Base-by-base conservation (phyloP, 2,888 invertebrate genomes). In the Lasioglossum vierecki region DNA sequence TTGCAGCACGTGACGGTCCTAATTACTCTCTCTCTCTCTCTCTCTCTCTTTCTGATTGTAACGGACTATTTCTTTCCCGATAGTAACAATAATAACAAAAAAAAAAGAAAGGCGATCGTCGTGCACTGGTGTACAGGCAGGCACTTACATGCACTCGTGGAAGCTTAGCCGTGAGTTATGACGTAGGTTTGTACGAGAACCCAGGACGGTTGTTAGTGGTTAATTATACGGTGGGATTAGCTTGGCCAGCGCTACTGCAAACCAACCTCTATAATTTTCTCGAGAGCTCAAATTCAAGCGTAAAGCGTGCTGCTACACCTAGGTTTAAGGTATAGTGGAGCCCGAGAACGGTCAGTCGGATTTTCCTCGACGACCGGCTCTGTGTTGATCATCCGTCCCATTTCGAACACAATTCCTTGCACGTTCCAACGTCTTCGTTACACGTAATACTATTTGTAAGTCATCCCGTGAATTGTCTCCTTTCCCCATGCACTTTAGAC, bases 151-250 rank as follows among this genome's bases (percentile, higher is more conserved):
- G 91, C 89, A 91, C 89, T 89, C 85, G 88, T 88, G 88, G 91
- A 92, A 92, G 93, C 93, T 94, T 93, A 93, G 91, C 90, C 91
- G 90, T 93, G 93, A 93, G 91, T 94, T 93, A 94, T 93, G 91
- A 91, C 86, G 90, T 86, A 85, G 82, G 80, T 80, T 80, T 80
- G 83, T 79, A 87, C 86, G 82, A 85, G 83, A 85, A 80, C 88
- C 83, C 81, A 70, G 92, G 89, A 92, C 90, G 93, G 92, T 93
- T 91, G 92, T 89, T 86, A 87, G 93, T 91, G 93, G 94, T 94
- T 94, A 94, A 94, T 94, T 94, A 94, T 94, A 94, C 93, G 93
- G 92, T 92, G 91, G 93, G 94, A 94, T 94, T 94, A 94, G 92
- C 92, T 91, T 86, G 91, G 91, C 88, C 90, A 88, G 90, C 88